Evolutionary conservation across 1,140 invertebrate species (phyloP).

Genomic region (Drosophila pruinosa): DNA sequence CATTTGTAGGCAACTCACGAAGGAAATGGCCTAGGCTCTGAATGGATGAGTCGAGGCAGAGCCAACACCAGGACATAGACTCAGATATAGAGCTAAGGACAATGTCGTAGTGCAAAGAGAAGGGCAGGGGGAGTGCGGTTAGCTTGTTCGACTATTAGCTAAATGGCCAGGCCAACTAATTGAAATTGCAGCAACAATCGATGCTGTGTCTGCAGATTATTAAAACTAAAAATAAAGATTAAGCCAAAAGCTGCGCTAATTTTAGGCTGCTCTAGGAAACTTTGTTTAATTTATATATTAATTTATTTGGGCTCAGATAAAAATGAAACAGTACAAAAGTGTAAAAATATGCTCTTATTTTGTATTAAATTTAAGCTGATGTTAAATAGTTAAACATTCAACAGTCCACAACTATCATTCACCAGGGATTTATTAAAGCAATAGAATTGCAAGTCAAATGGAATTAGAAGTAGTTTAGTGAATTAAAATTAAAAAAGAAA

Average conservation of each 20-base stretch:
- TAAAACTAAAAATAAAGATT: neutral
- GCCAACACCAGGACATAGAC: neutral
- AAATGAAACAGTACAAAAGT: no score
- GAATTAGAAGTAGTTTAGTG: no score
- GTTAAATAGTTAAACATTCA: no score
- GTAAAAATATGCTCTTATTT: no score
- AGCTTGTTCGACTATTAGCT: constrained; percentile 10
- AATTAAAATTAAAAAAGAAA: no score
- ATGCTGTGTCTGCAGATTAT: neutral
- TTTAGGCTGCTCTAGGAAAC: no score
- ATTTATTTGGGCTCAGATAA: no score
- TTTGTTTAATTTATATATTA: no score
- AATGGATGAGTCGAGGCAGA: neutral
- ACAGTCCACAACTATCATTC: no score
- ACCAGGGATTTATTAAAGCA: no score
- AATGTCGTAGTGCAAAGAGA: neutral
- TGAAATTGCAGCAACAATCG: constrained; percentile 14
- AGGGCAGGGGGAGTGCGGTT: neutral
- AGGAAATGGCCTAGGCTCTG: constrained; percentile 23
- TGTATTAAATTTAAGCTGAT: no score
- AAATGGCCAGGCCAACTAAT: constrained; percentile 27
- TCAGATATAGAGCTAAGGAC: neutral
- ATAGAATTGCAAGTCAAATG: no score
- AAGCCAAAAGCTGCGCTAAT: neutral
- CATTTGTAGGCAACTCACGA: constrained; percentile 43